Evolutionary conservation across 1,140 invertebrate species (phyloP).

Genomic region (Drosophila bipectinata): DNA sequence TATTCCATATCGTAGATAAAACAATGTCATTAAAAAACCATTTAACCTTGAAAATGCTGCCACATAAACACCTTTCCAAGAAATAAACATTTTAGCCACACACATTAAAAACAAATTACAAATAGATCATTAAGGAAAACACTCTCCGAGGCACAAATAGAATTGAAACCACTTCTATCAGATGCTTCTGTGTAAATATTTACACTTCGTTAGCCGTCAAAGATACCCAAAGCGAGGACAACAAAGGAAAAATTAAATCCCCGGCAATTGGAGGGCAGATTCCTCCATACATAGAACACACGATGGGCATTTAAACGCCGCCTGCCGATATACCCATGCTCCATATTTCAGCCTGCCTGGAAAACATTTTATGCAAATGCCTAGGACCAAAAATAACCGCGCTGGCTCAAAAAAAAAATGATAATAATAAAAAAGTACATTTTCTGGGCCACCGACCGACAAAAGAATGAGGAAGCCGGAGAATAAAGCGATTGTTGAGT

Average conservation of each 20-base stretch:
- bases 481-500: conserved; percentile 26
- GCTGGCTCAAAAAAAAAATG: neutral
- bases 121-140: conserved; percentile 43
- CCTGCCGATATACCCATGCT: conserved; percentile 21
- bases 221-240: conserved; percentile 50
- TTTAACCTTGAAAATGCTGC: conserved; percentile 12
- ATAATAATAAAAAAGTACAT: conserved; percentile 48
- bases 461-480: conserved; percentile 29
- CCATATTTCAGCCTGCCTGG: conserved; percentile 27
- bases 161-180: conserved; percentile 48
- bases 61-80: conserved; percentile 18
- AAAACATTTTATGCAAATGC: conserved; percentile 75
- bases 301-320: conserved; percentile 50
- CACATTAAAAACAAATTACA: conserved; percentile 54
- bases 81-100: conserved; percentile 15
- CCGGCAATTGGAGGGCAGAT: conserved; percentile 6
- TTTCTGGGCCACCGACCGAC: conserved; percentile 62
- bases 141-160: conserved; percentile 31
- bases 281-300: conserved; percentile 12
- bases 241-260: conserved; percentile 25
- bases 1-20: conserved; percentile 1
- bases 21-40: conserved; percentile 7
- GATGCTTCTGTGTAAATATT: conserved; percentile 65
- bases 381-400: conserved; percentile 31
- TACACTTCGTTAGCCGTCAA: conserved; percentile 77